Conservation (phyloP, 2,797 vertebrate genomes). For the Enteromius fasciolatus region DNA sequence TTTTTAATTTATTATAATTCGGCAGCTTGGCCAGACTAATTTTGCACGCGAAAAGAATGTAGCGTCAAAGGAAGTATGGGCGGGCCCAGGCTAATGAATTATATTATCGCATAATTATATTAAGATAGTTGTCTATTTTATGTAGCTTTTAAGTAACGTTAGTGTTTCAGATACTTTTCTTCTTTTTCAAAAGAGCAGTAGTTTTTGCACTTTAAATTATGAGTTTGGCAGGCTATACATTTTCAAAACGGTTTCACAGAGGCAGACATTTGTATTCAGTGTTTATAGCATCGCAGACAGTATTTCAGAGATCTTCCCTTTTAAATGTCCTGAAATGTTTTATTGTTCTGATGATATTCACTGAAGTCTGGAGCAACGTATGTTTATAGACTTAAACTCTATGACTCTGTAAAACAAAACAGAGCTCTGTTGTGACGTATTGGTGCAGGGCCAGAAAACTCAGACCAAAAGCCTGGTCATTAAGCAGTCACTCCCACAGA, state of each 20-base stretch:
- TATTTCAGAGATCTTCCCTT: conserved; percentile 1
- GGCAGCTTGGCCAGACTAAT: no score
- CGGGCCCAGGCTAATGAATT: background rate
- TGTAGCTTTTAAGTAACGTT: background rate
- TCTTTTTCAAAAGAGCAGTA: background rate
- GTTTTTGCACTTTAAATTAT: background rate
- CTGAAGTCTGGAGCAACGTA: background rate
- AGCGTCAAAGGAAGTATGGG: no score
- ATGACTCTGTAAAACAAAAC: background rate
- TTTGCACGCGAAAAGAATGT: no score
- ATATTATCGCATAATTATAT: background rate
- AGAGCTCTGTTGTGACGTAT: conserved; percentile 4
- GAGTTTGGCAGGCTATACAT: background rate
- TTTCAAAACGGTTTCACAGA: conserved; percentile 5
- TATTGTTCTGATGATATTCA: background rate
- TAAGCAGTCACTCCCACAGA: conserved; percentile 12
- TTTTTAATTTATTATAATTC: no score
- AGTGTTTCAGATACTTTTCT: no score
- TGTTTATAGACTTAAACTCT: conserved; percentile 28
- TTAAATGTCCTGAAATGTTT: background rate
- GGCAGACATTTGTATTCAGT: background rate
- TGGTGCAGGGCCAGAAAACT: background rate
- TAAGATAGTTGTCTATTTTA: background rate
- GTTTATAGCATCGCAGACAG: conserved; percentile 19
- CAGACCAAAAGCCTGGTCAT: background rate